These are phyloP conservation scores for Hetaerina titia DNA, from an alignment of 2,888 invertebrate genomes.

Conservation along the genomic window DNA sequence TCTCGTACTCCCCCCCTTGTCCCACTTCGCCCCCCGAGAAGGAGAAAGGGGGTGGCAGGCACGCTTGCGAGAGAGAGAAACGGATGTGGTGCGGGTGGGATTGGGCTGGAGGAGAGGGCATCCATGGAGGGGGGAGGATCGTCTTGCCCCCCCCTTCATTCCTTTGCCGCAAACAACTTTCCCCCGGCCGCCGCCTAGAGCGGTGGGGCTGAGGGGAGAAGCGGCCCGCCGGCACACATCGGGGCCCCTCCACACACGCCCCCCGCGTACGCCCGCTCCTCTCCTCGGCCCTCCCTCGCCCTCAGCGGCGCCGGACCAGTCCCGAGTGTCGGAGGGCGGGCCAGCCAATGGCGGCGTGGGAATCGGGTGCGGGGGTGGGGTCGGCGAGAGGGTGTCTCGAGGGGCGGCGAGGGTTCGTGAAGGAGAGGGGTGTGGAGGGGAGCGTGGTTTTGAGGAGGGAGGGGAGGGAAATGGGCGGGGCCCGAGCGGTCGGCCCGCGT, in stretches of 20 bases:
- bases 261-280: background rate
- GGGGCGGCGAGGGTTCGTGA: background rate
- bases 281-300: background rate
- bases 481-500: background rate
- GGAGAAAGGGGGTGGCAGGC: background rate
- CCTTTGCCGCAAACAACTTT: too few species aligned
- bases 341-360: slow-evolving; percentile 43
- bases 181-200: too few species aligned
- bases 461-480: background rate
- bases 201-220: background rate
- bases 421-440: background rate
- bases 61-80: background rate
- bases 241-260: background rate
- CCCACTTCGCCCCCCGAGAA: background rate
- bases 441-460: background rate
- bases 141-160: background rate
- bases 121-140: background rate
- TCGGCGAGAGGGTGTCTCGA: background rate
- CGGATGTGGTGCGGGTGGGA: background rate
- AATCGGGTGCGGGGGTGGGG: background rate
- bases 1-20: background rate
- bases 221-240: background rate
- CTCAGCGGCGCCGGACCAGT: slow-evolving; percentile 10
- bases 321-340: slow-evolving; percentile 23
- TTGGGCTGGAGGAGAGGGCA: background rate